Percentiles rank a stretch among this genome's conserved stretches.
These are phyloP conservation scores for Halyomorpha halys DNA, from an alignment of 1,140 invertebrate species.

Conservation along the genomic window DNA sequence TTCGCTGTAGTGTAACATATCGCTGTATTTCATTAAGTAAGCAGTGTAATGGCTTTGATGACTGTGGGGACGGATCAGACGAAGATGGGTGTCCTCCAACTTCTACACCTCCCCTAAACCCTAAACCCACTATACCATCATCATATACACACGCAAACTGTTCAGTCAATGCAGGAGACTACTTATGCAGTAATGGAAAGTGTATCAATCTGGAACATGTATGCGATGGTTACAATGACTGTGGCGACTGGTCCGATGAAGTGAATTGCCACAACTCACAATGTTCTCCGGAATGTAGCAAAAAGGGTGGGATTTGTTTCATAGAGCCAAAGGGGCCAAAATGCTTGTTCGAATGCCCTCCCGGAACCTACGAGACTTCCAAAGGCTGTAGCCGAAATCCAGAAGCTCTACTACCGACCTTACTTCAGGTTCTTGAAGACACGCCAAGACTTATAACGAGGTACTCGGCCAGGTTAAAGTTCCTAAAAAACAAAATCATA, in stretches of 20 bases:
- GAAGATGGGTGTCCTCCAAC: slow-evolving; percentile 45
- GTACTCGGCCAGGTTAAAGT: background rate
- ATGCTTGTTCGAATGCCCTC: background rate
- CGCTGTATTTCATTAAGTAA: slow-evolving; percentile 44
- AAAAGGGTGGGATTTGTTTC: background rate
- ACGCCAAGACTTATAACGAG: background rate
- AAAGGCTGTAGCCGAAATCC: background rate
- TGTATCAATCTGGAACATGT: background rate
- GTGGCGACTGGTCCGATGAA: background rate
- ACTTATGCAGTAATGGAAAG: background rate
- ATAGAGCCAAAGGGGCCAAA: background rate
- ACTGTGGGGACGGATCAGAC: slow-evolving; percentile 58
- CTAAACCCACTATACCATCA: too few relatives aligned
- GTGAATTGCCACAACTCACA: background rate
- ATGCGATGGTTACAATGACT: background rate
- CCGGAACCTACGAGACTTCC: background rate
- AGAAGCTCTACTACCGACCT: background rate
- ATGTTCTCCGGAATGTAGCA: background rate
- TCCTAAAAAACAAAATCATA: background rate
- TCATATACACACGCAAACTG: background rate
- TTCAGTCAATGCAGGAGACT: background rate
- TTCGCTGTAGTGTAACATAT: slow-evolving; percentile 36
- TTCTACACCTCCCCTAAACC: background rate
- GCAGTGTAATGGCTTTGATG: slow-evolving; percentile 54
- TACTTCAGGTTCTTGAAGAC: background rate